phyloP scores from a whole-genome alignment of 2,797 vertebrate species.

The Taeniopygia guttata region DNA sequence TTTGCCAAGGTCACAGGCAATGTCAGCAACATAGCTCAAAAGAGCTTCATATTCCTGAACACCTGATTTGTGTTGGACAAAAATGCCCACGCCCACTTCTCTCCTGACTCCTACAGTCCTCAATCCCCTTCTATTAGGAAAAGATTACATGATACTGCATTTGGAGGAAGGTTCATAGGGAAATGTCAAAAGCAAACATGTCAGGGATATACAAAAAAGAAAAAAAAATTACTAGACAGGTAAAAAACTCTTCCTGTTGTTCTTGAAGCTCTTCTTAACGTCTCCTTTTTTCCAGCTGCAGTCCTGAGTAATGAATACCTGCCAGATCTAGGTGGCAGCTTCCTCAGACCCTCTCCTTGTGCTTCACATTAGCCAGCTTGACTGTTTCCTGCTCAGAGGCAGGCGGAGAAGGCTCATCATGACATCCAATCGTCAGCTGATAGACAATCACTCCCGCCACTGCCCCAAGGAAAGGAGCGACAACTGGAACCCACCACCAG shows the following conservation, averaged over 20 bases:
- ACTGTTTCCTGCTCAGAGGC: slow-evolving; percentile 81
- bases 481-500: slow-evolving; percentile 93
- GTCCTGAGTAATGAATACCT: slow-evolving; percentile 43
- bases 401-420: slow-evolving; percentile 82
- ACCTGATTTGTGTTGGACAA: background rate
- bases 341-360: slow-evolving; percentile 79
- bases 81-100: background rate
- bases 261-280: slow-evolving; percentile 22
- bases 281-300: slow-evolving; percentile 5
- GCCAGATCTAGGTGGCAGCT: background rate
- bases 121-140: background rate
- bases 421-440: slow-evolving; percentile 93
- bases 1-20: background rate
- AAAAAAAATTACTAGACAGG: background rate
- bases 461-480: slow-evolving; percentile 89
- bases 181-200: slow-evolving; percentile 10
- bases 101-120: background rate
- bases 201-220: background rate
- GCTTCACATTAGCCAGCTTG: slow-evolving; percentile 82
- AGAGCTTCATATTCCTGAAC: background rate
- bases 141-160: background rate
- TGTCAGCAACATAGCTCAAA: background rate
- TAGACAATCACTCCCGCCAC: slow-evolving; percentile 87
- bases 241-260: slow-evolving; percentile 9
- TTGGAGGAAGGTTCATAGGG: background rate